phyloP scores from a whole-genome alignment of 2,888 invertebrate genomes.

The Bhutanitis thaidina region DNA sequence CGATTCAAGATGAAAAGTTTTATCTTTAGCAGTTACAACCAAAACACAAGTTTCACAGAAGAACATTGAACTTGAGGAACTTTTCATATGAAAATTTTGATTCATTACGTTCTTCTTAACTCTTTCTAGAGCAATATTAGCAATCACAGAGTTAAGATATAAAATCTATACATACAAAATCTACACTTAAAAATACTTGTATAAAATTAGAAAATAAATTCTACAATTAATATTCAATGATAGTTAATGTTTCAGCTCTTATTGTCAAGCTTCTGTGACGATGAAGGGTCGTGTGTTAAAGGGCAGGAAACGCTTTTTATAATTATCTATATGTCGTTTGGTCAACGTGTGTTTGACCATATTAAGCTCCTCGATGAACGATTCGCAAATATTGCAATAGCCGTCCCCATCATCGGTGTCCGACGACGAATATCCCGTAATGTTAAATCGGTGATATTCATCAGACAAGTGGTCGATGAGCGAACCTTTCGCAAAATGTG shows the following conservation, averaged over 20 bases:
- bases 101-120: too few relatives aligned
- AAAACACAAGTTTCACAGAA: slow-evolving; percentile 6
- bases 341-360: neutral
- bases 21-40: neutral
- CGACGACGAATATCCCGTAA: neutral
- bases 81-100: neutral
- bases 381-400: neutral
- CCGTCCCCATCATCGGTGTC: neutral
- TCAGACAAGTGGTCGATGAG: neutral
- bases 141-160: too few relatives aligned
- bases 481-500: neutral
- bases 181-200: too few relatives aligned
- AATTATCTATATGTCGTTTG: neutral
- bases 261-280: too few relatives aligned
- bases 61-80: neutral
- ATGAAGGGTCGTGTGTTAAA: too few relatives aligned
- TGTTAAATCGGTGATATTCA: neutral
- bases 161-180: too few relatives aligned
- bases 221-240: too few relatives aligned
- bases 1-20: neutral
- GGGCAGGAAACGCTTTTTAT: neutral
- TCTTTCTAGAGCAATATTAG: too few relatives aligned
- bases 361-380: neutral
- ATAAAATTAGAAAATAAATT: too few relatives aligned
- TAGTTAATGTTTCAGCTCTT: too few relatives aligned